Base-by-base conservation (phyloP, 2,888 invertebrate species). In the Dryadula phaetusa region DNA sequence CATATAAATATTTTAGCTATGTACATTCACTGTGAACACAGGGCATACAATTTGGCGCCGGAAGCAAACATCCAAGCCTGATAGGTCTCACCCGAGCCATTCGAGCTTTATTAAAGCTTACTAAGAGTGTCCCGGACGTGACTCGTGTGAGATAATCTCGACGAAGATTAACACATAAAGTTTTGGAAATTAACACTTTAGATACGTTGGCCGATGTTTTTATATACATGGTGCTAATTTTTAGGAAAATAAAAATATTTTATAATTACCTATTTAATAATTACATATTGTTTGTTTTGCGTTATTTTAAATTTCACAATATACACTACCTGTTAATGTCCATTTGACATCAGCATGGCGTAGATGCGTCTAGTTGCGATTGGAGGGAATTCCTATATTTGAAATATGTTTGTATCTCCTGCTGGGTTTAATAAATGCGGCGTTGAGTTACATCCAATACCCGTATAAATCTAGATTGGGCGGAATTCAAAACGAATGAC, bases 61-160 rank as follows among this genome's bases (percentile, higher is more conserved):
- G 37, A 42, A 63, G 53, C 32, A 44, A 32, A 58, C n/a, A 46
- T 20, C 54, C 32, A 54, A 63, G 53, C 44, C 20, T 54, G 54
- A 63, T 63, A 46, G 52, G 63, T 58, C 40, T 54, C 14, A 37
- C 37, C 22, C 54, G 37, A 42, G 62, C 46, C 44, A 67, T 63
- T 67, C 44, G 49, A 52, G 44, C 63, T 67, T 64, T 63, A 66
- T 62, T 62, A 56, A 66, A 66, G 62, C 62, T 62, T 47, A 62
- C 32, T 52, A 42, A 42, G 52, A 52, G 60, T 10, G 34, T 25
- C 28, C 22, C 22, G 62, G 34, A 66, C 66, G 66, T 62, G 66
- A 66, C 37, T 16, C 53, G 34, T 20, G 12, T 5, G 52, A 52
- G 10, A 18, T 28, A 0, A 32, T 53, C 28, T 53, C 12, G 18